A percentile compares a stretch with the other conserved stretches of the same genome.
Conservation (phyloP, 1,140 invertebrate species). For the Pachypsylla venusta region DNA sequence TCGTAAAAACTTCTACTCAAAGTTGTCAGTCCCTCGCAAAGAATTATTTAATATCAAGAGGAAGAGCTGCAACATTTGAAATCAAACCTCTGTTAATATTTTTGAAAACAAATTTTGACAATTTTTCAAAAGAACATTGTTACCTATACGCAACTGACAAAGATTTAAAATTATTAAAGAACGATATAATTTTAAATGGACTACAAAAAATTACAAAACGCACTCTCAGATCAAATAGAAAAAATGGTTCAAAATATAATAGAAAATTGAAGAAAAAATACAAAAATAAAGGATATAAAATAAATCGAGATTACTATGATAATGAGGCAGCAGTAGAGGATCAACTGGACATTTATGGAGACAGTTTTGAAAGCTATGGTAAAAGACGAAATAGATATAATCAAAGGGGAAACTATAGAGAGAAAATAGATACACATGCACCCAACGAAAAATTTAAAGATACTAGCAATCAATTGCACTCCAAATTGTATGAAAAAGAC, state of each 20-base stretch:
- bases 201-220: background rate
- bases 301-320: background rate
- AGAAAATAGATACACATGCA: too few species aligned
- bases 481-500: too few species aligned
- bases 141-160: background rate
- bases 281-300: background rate
- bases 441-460: too few species aligned
- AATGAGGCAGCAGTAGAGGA: background rate
- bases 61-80: background rate
- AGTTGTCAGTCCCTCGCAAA: background rate
- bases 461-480: too few species aligned
- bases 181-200: background rate
- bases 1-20: background rate
- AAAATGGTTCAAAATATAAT: constrained; percentile 5
- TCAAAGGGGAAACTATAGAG: too few species aligned
- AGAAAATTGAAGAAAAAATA: constrained; percentile 5
- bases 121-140: constrained; percentile 5
- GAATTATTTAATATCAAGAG: background rate
- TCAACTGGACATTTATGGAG: background rate
- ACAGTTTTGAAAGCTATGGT: constrained; percentile 1
- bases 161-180: constrained; percentile 1
- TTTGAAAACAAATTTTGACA: constrained; percentile 5
- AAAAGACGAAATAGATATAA: background rate
- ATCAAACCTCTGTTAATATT: constrained; percentile 1
- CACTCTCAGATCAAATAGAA: background rate